Conservation (phyloP, 2,797 vertebrate species). For the Emys orbicularis region DNA sequence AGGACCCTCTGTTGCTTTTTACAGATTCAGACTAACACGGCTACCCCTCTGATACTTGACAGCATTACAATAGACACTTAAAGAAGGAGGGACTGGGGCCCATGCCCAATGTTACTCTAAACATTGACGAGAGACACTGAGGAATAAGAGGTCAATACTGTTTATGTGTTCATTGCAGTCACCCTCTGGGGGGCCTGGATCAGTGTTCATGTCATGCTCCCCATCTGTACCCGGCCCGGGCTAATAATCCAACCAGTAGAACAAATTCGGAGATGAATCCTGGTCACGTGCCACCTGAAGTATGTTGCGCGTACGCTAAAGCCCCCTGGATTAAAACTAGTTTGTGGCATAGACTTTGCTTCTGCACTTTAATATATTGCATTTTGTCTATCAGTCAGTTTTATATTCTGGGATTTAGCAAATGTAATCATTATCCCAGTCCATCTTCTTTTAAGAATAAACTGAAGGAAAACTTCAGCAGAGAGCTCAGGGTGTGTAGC, state of each 20-base stretch:
- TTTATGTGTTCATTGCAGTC: neutral
- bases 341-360: neutral
- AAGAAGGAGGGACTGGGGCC: neutral
- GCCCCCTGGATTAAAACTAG: neutral
- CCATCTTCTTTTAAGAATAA: neutral
- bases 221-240: too few relatives aligned
- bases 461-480: neutral
- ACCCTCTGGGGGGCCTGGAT: neutral
- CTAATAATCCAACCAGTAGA: too few relatives aligned
- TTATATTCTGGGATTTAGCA: neutral
- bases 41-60: too few relatives aligned
- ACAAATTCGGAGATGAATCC: too few relatives aligned
- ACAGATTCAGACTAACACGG: too few relatives aligned
- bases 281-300: too few relatives aligned
- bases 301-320: too few relatives aligned
- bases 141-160: neutral
- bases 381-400: neutral
- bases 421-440: neutral
- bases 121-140: neutral
- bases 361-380: neutral
- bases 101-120: neutral
- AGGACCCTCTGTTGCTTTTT: too few relatives aligned
- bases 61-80: neutral
- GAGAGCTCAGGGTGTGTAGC: neutral
- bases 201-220: too few relatives aligned